Percentiles rank a stretch among this genome's conserved stretches.
phyloP scores from a whole-genome alignment of 2,888 invertebrate genomes.

The Magallana nippona region DNA sequence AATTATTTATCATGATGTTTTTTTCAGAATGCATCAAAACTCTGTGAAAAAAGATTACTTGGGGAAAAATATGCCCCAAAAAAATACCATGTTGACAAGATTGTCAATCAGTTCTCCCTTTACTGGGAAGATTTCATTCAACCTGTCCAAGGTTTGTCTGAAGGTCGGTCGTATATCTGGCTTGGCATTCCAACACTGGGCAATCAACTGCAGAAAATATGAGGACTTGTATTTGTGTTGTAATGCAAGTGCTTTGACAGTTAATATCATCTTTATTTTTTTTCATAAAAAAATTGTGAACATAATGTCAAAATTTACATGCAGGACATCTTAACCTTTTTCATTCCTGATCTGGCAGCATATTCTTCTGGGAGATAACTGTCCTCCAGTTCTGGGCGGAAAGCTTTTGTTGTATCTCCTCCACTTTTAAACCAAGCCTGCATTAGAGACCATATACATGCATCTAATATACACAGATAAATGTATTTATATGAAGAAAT shows the following conservation, averaged over 20 bases:
- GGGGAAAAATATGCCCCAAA: neutral
- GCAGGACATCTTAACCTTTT: slow-evolving; percentile 47
- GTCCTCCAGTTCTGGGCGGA: slow-evolving; percentile 57
- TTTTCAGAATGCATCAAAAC: too few relatives aligned
- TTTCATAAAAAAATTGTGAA: too few relatives aligned
- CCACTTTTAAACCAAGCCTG: slow-evolving; percentile 60
- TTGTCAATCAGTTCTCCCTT: slow-evolving; percentile 66
- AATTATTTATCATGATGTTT: too few relatives aligned
- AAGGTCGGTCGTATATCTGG: slow-evolving; percentile 67
- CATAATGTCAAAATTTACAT: too few relatives aligned
- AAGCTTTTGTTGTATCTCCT: slow-evolving; percentile 58
- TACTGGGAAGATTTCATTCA: slow-evolving; percentile 66
- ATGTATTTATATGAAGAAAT: too few relatives aligned
- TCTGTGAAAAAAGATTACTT: too few relatives aligned
- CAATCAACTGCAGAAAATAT: slow-evolving; percentile 53
- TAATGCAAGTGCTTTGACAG: too few relatives aligned
- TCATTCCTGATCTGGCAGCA: slow-evolving; percentile 54
- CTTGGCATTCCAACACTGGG: slow-evolving; percentile 60
- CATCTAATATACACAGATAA: too few relatives aligned
- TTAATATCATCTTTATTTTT: too few relatives aligned
- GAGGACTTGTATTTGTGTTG: too few relatives aligned
- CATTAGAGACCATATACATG: neutral
- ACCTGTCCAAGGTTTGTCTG: slow-evolving; percentile 60
- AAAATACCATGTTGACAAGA: slow-evolving; percentile 62
- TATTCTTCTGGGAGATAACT: slow-evolving; percentile 58